phyloP scores from a whole-genome alignment of 2,113 vertebrate species.

The Penelope pileata region DNA sequence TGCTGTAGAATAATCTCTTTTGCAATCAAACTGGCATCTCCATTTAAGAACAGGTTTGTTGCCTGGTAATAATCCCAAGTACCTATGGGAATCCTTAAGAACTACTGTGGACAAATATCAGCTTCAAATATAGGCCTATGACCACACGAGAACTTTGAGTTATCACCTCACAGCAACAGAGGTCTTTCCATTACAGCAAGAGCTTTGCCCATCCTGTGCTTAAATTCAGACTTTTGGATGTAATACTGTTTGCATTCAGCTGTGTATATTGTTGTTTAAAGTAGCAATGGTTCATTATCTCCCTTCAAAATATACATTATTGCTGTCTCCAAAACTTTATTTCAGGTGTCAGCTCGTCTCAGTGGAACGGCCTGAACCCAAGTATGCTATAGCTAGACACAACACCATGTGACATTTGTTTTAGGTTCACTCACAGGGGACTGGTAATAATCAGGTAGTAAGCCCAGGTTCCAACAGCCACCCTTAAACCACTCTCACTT shows the following conservation, averaged over 20 bases:
- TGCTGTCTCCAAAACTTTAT: not conserved
- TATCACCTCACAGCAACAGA: not conserved
- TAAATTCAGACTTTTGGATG: not conserved
- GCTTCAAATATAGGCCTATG: not conserved
- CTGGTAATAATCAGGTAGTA: not conserved
- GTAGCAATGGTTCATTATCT: not conserved
- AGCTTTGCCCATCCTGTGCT: not conserved
- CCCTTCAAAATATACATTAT: not conserved
- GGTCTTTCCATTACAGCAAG: not conserved
- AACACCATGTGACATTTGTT: not conserved
- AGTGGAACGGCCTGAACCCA: not conserved
- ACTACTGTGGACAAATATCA: not conserved
- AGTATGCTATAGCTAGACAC: not conserved
- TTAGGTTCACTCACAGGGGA: not conserved
- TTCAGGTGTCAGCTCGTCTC: not conserved
- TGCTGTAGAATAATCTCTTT: not conserved
- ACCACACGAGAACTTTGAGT: not conserved
- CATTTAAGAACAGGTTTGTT: not conserved
- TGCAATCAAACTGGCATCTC: not conserved
- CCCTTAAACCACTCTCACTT: not conserved
- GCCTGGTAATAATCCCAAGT: not conserved
- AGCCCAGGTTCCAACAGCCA: not conserved
- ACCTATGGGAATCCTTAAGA: not conserved
- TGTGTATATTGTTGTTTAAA: not conserved
- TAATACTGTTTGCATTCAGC: fast-evolving